phyloP scores from a whole-genome alignment of 2,797 vertebrate genomes.

The Natrix natrix region DNA sequence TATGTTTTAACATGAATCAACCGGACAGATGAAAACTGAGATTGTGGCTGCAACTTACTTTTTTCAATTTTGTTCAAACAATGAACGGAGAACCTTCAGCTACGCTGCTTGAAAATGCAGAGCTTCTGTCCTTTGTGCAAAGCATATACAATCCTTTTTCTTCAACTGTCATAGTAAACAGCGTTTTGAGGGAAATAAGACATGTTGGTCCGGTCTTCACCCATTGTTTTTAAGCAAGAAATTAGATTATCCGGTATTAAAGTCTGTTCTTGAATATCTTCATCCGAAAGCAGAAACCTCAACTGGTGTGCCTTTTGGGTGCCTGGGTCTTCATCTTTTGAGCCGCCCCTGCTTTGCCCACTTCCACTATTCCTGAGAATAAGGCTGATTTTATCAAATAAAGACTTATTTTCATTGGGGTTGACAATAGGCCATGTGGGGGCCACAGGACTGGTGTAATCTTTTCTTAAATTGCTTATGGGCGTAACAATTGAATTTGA shows the following conservation, averaged over 20 bases:
- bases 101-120: not conserved
- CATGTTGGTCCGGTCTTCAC: slow-evolving; percentile 26
- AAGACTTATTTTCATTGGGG: not conserved
- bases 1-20: not conserved
- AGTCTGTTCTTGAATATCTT: slow-evolving; percentile 61
- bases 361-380: slow-evolving; percentile 58
- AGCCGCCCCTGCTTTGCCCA: slow-evolving; percentile 21
- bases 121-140: rapidly evolving
- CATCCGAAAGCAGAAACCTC: not conserved
- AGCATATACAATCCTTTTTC: not conserved
- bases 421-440: slow-evolving; percentile 27
- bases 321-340: rapidly evolving
- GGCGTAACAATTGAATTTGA: not conserved
- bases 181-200: slow-evolving; percentile 74
- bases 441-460: slow-evolving; percentile 37
- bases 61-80: rapidly evolving
- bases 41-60: not conserved
- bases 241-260: slow-evolving; percentile 65
- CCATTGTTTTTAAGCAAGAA: slow-evolving; percentile 59
- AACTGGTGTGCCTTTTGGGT: not conserved
- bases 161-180: slow-evolving; percentile 12
- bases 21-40: not conserved
- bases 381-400: slow-evolving; percentile 65
- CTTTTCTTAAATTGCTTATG: slow-evolving; percentile 3
- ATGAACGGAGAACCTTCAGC: not conserved